phyloP scores from a whole-genome alignment of 1,140 invertebrate genomes.

The Apis florea region DNA sequence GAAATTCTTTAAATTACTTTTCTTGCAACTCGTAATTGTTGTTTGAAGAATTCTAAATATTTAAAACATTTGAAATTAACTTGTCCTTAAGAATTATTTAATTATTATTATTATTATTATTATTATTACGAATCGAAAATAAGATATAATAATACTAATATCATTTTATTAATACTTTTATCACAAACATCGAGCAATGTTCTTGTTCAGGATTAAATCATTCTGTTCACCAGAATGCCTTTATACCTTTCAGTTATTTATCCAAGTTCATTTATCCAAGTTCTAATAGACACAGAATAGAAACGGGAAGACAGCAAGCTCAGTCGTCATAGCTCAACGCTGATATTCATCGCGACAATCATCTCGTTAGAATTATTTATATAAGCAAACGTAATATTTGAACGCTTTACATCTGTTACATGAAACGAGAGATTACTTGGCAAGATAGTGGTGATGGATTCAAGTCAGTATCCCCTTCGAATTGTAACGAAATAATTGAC shows the following conservation, averaged over 20 bases:
- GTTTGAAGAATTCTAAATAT: too few relatives aligned
- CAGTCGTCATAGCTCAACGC: slow-evolving; percentile 9
- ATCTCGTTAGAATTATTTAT: slow-evolving; percentile 47
- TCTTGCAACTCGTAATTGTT: too few relatives aligned
- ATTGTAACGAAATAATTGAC: slow-evolving; percentile 6
- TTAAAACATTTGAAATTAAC: too few relatives aligned
- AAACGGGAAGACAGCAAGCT: slow-evolving; percentile 21
- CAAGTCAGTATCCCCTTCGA: neutral
- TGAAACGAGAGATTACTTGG: neutral
- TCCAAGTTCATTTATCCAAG: neutral
- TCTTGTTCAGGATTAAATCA: neutral
- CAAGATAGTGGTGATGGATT: slow-evolving; percentile 13
- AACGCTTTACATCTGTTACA: slow-evolving; percentile 43
- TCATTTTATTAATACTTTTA: neutral
- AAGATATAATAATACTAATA: neutral
- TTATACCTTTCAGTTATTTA: neutral
- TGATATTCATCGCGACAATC: slow-evolving; percentile 38
- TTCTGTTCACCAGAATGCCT: neutral
- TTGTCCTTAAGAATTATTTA: too few relatives aligned
- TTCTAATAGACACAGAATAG: neutral
- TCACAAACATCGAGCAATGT: neutral
- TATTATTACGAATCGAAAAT: too few relatives aligned
- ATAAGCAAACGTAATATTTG: slow-evolving; percentile 24
- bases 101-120: too few relatives aligned
- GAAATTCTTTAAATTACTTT: too few relatives aligned